Conservation (phyloP, 2,113 vertebrate species). For the Embiotoca jacksoni region DNA sequence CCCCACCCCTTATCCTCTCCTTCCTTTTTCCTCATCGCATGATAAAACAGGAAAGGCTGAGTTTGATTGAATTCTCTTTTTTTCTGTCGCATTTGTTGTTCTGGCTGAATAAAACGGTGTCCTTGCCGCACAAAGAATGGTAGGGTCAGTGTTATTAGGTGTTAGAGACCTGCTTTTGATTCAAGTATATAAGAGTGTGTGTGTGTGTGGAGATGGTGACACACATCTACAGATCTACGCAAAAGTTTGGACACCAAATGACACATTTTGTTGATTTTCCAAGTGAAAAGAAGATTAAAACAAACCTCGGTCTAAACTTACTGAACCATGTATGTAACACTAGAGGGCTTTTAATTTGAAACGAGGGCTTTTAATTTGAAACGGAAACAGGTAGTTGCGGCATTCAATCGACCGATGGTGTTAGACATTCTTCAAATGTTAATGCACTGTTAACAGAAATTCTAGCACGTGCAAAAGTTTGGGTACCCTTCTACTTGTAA, state of each 20-base stretch:
- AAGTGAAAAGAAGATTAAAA: not conserved
- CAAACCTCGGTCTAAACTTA: no score
- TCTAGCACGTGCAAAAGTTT: no score
- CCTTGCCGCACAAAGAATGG: constrained; percentile 19
- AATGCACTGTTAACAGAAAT: no score
- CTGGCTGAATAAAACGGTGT: constrained; percentile 3
- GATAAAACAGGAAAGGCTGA: constrained; percentile 37
- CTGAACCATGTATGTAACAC: no score
- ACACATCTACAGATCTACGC: no score
- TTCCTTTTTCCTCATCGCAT: constrained; percentile 2
- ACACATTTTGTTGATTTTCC: not conserved
- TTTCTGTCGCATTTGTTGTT: constrained; percentile 29
- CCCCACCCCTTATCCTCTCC: not conserved
- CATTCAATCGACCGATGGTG: no score
- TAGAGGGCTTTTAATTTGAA: no score
- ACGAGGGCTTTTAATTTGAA: no score
- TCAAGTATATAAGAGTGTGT: not conserved
- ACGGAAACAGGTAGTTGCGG: no score
- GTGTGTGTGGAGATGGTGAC: not conserved
- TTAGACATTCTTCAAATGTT: not conserved
- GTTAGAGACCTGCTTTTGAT: constrained; percentile 5
- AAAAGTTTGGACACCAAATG: no score
- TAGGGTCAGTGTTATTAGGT: constrained; percentile 4
- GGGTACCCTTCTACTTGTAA: no score
- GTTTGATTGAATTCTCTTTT: constrained; percentile 49